Evolutionary conservation across 2,888 invertebrate species (phyloP), one percentile per base, ranked within the genome.

Genomic region (Parnassius smintheus): DNA sequence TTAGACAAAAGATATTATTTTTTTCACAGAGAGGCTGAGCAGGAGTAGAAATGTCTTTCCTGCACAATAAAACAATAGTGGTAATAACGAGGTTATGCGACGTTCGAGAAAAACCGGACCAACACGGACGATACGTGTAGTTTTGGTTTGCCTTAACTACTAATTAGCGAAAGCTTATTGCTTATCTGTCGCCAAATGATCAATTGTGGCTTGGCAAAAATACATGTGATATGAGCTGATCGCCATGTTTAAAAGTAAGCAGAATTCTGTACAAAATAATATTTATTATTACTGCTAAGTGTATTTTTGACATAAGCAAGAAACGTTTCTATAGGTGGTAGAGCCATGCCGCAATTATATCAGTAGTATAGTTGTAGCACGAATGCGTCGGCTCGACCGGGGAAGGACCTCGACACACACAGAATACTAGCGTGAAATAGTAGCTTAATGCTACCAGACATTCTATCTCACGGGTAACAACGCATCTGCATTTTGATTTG

Each of bases 1-100:
- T 22, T 22, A 22, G 22, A 22, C 2, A 22, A 22, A 22, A 22
- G 22, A 22, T 22, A 22, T 22, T 2, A 22, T 2, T 22, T 22
- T 22, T 22, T 22, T 22, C n/a, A 2, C 71, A 91, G 89, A 80
- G 86, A 56, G 86, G 86, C 2, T 91, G 91, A 61, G 82, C 84
- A 45, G 87, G 88, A 1, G 94, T 94, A 76, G 95, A 95, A 88
- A 94, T 95, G 92, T 94, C 95, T 57, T 94, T 94, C 83, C 85
- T 95, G 72, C 94, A 94, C 76, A 95, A 95, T 84, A 95, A 95
- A 95, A 86, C 70, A 83, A 85, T 54, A 85, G 85, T 1, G 84
- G 80, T 66, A 86, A 85, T 56, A 91, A 90, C 49, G 88, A 86
- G 59, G 82, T 86, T 9, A 65, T 89, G 56, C 81, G 88, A 44